Evolutionary conservation across 2,113 vertebrate species (phyloP).

Genomic region (Triplophysa rosa): DNA sequence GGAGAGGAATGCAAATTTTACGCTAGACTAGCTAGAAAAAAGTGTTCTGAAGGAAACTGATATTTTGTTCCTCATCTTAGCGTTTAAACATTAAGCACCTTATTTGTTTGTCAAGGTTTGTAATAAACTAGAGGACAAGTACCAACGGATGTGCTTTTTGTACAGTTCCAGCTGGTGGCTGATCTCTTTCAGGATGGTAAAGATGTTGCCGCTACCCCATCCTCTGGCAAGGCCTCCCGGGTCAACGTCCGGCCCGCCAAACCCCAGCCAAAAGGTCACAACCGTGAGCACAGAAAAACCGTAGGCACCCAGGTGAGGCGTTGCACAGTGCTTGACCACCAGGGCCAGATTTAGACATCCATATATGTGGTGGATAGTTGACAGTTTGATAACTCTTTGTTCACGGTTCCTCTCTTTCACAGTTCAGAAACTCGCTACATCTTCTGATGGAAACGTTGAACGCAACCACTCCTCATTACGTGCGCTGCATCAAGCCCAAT

Average conservation of each 20-base stretch:
- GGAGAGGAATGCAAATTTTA: slow-evolving; percentile 16
- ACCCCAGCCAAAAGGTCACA: slow-evolving; percentile 75
- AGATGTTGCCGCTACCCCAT: slow-evolving; percentile 40
- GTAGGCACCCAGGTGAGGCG: slow-evolving; percentile 89
- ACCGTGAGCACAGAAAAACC: slow-evolving; percentile 89
- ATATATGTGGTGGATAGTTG: background rate
- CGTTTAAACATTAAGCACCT: background rate
- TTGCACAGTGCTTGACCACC: background rate
- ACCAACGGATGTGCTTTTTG: background rate
- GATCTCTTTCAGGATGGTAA: slow-evolving; percentile 86
- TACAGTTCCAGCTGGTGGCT: slow-evolving; percentile 85
- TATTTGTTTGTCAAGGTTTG: background rate
- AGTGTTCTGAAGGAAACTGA: background rate
- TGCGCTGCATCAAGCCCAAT: slow-evolving; percentile 97
- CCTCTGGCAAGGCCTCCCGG: slow-evolving; percentile 60
- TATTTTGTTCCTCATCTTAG: background rate
- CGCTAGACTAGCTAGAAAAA: background rate
- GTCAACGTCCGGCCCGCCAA: slow-evolving; percentile 81
- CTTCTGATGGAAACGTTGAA: slow-evolving; percentile 96
- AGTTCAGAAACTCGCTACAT: slow-evolving; percentile 92
- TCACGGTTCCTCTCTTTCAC: slow-evolving; percentile 19
- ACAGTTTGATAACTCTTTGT: background rate
- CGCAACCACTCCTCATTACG: slow-evolving; percentile 91
- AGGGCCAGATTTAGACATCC: background rate
- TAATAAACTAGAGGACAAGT: too few relatives aligned